Conservation (phyloP, 2,888 invertebrate genomes). For the Sussaba pulchella region DNA sequence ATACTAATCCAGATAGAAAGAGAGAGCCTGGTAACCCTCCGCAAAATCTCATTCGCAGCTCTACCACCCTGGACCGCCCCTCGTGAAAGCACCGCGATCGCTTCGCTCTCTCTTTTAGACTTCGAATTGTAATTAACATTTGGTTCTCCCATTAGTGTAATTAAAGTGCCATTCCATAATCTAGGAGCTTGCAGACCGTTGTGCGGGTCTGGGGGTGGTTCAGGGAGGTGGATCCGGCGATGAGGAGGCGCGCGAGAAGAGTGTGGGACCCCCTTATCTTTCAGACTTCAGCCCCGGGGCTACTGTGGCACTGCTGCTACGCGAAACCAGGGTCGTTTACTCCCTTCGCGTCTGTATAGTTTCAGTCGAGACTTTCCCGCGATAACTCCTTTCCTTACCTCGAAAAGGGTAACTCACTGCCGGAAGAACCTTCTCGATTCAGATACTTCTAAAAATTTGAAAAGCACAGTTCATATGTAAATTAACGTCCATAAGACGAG, state of each 20-base stretch:
- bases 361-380: slow-evolving; percentile 72
- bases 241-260: slow-evolving; percentile 58
- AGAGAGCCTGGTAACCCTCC: slow-evolving; percentile 74
- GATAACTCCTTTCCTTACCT: slow-evolving; percentile 79
- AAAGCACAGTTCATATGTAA: background rate
- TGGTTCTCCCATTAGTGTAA: slow-evolving; percentile 91
- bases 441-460: slow-evolving; percentile 71
- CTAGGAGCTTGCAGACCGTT: slow-evolving; percentile 82
- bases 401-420: slow-evolving; percentile 66
- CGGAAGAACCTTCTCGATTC: slow-evolving; percentile 68
- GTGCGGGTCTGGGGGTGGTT: slow-evolving; percentile 7
- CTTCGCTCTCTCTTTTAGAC: slow-evolving; percentile 86
- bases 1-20: slow-evolving; percentile 80
- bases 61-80: slow-evolving; percentile 69
- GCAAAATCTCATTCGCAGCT: slow-evolving; percentile 73
- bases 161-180: slow-evolving; percentile 90
- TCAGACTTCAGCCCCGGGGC: slow-evolving; percentile 81
- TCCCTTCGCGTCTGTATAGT: slow-evolving; percentile 72
- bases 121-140: slow-evolving; percentile 91
- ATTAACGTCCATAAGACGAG: background rate
- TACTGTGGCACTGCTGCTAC: slow-evolving; percentile 66
- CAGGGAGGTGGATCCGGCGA: slow-evolving; percentile 30
- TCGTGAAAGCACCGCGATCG: slow-evolving; percentile 61
- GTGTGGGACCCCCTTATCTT: slow-evolving; percentile 82
- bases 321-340: slow-evolving; percentile 46